These are phyloP conservation scores for Scolopax rusticola DNA, from an alignment of 2,797 vertebrate species.

Conservation along the genomic window DNA sequence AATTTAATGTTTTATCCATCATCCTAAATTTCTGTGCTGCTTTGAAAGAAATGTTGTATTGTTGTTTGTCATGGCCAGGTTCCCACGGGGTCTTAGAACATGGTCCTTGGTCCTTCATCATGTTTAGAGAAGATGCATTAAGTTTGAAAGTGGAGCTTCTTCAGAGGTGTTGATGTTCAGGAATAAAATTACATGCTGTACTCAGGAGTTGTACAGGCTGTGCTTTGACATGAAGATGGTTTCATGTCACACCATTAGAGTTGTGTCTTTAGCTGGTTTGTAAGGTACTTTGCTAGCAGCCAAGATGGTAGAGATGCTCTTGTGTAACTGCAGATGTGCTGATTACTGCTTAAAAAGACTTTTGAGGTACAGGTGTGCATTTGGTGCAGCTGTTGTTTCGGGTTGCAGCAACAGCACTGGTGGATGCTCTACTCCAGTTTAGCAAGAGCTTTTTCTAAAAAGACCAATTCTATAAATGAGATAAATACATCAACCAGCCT, in stretches of 20 bases:
- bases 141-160: neutral
- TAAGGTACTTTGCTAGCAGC: neutral
- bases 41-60: neutral
- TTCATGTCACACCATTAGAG: fast-evolving
- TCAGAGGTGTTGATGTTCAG: neutral
- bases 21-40: neutral
- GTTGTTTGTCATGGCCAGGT: neutral
- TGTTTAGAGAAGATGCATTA: neutral
- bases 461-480: neutral
- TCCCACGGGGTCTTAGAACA: neutral
- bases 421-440: neutral
- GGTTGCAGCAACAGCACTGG: neutral
- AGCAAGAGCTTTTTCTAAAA: neutral
- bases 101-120: no score
- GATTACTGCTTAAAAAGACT: neutral
- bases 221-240: neutral
- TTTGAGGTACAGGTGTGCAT: neutral
- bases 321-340: neutral
- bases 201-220: neutral
- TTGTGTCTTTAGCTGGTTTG: neutral
- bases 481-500: neutral
- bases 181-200: neutral
- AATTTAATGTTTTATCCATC: neutral
- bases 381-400: neutral
- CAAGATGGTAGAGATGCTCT: neutral